Evolutionary conservation across 1,140 invertebrate species (phyloP).

Genomic region (Ooceraea biroi): DNA sequence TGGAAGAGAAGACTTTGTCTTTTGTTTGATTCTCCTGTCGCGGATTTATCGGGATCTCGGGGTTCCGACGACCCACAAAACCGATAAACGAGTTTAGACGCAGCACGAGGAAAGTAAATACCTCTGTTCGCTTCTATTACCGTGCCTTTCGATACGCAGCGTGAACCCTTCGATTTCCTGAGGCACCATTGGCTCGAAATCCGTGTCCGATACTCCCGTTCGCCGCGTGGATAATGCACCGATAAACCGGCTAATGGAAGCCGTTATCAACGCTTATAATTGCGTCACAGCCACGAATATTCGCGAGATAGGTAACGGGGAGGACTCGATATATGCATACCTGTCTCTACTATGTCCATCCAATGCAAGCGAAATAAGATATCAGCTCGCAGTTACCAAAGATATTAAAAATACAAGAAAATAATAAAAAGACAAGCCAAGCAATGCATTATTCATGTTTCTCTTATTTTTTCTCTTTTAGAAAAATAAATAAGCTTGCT

Average conservation of each 20-base stretch:
- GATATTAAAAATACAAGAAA: background rate
- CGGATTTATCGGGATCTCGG: conserved; percentile 35
- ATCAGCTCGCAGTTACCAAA: background rate
- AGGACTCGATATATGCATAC: background rate
- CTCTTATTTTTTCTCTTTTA: conserved; percentile 4
- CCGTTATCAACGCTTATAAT: conserved; percentile 27
- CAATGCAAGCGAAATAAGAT: background rate
- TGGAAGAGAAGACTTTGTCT: background rate
- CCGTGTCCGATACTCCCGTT: background rate
- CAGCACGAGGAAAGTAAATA: conserved; percentile 63
- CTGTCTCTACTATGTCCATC: background rate
- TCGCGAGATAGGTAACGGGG: background rate
- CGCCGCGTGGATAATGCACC: conserved; percentile 5
- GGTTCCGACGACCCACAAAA: conserved; percentile 23
- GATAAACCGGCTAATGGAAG: conserved; percentile 27
- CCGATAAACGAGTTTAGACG: conserved; percentile 53
- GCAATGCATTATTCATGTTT: background rate
- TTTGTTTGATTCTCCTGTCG: background rate
- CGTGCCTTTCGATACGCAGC: conserved; percentile 48
- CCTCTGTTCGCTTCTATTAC: conserved; percentile 50
- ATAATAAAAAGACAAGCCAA: background rate
- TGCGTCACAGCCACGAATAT: background rate
- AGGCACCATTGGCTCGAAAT: background rate
- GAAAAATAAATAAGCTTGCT: background rate
- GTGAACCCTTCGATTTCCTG: conserved; percentile 38